Base-by-base conservation (phyloP, 2,797 vertebrate species). In the Chelon auratus region DNA sequence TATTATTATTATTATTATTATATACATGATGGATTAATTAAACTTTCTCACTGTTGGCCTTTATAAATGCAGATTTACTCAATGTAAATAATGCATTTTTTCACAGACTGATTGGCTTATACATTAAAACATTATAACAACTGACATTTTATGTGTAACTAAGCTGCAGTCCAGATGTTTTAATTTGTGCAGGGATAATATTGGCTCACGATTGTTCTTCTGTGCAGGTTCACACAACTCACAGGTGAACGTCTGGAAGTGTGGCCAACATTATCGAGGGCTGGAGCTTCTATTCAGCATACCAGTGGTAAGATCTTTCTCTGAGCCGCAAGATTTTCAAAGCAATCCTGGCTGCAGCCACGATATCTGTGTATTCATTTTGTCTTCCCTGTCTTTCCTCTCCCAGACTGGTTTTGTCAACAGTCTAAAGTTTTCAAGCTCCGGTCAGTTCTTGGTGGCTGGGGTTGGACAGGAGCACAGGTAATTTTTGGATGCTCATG, bases 401-500 rank as follows among this genome's bases (percentile, higher is more conserved):
- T 45, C 65, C 47, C 84, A 99, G 98, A 71, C 93, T n/a, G 98
- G 98, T 48, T 99, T 99, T 74, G 88, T 99, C 85, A 99, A 99
- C 87, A 95, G 96, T 76, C 93, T 99, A 63, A 97, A 97, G 90
- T 99, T 99, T 91, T 98, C 98, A 0, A 94, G 90, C 70, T 70
- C 94, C 0, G 97, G 97, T 22, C 93, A 96, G 72, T 99, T 99
- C 86, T 87, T 99, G 63, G 97, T 98, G 79, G 98, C 96, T 0
- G 98, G 98, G 36, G 89, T 97, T 0, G 98, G 98, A 65, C 97
- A 99, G 87, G 97, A 99, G 69, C 98, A 99, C 94, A 96, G 97
- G 98, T 99, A 93, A 75, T 24, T 10, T 40, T 50, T 15, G 37
- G 43, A 65, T 57, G 64, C 15, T 37, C 14, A 43, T 8, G 71